A percentile compares a stretch with the other conserved stretches of the same genome.
Conservation (phyloP, 2,113 vertebrate genomes). For the Atherinomorus stipes region DNA sequence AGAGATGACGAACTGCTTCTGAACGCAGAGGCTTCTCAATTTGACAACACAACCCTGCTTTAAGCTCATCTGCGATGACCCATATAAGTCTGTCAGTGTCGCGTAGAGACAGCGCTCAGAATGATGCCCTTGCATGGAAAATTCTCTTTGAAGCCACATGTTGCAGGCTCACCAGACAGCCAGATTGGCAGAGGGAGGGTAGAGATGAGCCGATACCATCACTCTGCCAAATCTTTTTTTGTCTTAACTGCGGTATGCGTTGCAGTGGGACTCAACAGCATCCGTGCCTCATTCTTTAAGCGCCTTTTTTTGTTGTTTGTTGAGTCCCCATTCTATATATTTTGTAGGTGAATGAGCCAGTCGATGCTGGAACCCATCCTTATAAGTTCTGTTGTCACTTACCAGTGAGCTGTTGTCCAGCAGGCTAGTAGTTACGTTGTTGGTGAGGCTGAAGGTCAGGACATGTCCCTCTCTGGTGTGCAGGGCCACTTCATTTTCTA, state of each 20-base stretch:
- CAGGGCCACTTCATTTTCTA: conserved; percentile 82
- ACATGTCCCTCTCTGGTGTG: conserved; percentile 81
- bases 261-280: conserved; percentile 23
- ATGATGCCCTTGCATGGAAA: conserved; percentile 68
- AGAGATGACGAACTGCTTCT: conserved; percentile 33
- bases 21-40: conserved; percentile 38
- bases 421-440: conserved; percentile 77
- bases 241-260: conserved; percentile 38
- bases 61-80: conserved; percentile 70
- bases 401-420: conserved; percentile 87
- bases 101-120: conserved; percentile 65
- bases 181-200: conserved; percentile 23
- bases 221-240: conserved; percentile 56
- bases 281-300: conserved; percentile 17
- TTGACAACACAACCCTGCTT: conserved; percentile 59
- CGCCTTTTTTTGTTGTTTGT: conserved; percentile 14
- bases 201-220: conserved; percentile 46
- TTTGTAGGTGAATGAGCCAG: conserved; percentile 38
- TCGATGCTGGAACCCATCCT: conserved; percentile 43
- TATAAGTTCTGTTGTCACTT: conserved; percentile 59
- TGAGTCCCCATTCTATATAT: conserved; percentile 32
- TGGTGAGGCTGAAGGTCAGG: conserved; percentile 77
- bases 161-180: conserved; percentile 55
- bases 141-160: conserved; percentile 75
- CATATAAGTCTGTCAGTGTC: conserved; percentile 78